These are phyloP conservation scores for Heterotis niloticus DNA, from an alignment of 2,113 vertebrate genomes.

Conservation along the genomic window DNA sequence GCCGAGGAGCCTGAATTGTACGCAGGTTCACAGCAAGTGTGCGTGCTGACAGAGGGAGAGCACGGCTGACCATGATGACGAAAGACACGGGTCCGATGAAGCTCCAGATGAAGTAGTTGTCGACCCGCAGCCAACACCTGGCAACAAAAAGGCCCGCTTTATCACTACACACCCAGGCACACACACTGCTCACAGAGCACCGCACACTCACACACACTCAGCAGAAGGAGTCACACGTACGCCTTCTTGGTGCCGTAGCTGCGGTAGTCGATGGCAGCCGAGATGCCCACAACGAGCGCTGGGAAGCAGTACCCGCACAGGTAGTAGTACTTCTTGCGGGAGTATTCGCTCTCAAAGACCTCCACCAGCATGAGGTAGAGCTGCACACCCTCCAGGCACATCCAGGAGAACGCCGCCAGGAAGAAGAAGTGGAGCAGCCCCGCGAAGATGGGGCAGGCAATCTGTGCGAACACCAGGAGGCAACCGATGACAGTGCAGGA, in stretches of 20 bases:
- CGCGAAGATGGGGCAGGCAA: conserved; percentile 85
- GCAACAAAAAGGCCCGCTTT: conserved; percentile 56
- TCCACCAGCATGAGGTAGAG: conserved; percentile 89
- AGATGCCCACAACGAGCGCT: conserved; percentile 84
- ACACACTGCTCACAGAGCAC: conserved; percentile 64
- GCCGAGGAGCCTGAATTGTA: no score
- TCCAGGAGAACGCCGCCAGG: conserved; percentile 89
- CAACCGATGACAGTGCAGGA: background rate
- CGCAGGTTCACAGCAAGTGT: no score
- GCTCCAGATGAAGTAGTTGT: conserved; percentile 95
- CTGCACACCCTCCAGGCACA: conserved; percentile 88
- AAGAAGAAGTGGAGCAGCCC: conserved; percentile 90
- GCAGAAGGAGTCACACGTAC: conserved; percentile 61
- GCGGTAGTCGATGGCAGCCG: conserved; percentile 86
- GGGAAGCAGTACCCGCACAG: conserved; percentile 89
- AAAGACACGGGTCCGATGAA: conserved; percentile 90
- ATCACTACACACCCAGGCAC: conserved; percentile 87
- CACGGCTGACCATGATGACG: conserved; percentile 80
- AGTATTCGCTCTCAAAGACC: conserved; percentile 87
- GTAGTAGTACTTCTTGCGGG: conserved; percentile 89
- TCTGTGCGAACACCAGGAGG: conserved; percentile 53
- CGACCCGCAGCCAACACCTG: conserved; percentile 88
- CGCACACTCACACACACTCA: background rate
- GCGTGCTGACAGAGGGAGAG: conserved; percentile 15
- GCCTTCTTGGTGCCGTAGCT: conserved; percentile 92